These are phyloP conservation scores for Semnornis frantzii DNA, from an alignment of 2,113 vertebrate species.

Conservation along the genomic window DNA sequence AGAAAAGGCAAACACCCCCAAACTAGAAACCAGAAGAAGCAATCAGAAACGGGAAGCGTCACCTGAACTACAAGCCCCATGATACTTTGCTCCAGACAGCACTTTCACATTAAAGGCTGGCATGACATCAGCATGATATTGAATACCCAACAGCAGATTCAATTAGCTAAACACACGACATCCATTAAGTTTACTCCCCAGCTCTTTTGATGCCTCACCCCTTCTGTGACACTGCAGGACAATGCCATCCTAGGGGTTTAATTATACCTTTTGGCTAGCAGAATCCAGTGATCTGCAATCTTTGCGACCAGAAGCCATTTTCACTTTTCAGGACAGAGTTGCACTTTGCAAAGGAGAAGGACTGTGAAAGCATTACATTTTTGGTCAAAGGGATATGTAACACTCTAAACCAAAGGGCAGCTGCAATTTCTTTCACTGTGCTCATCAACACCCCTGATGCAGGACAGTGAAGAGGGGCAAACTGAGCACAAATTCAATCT, in stretches of 20 bases:
- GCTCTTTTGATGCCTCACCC: background rate
- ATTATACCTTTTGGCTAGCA: background rate
- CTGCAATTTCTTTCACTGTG: background rate
- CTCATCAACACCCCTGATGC: background rate
- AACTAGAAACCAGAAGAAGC: too few species aligned
- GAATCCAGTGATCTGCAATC: too few species aligned
- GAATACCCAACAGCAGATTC: too few species aligned
- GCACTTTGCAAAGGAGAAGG: background rate
- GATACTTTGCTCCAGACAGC: too few species aligned
- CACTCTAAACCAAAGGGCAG: background rate
- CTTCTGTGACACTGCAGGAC: background rate
- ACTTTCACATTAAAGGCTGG: too few species aligned
- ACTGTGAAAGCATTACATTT: background rate
- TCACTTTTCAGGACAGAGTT: background rate
- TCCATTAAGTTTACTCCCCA: background rate
- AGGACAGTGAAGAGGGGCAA: slow-evolving; percentile 24
- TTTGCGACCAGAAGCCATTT: background rate
- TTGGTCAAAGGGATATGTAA: background rate
- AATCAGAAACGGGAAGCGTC: too few species aligned
- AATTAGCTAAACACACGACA: too few species aligned
- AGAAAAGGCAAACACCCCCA: too few species aligned
- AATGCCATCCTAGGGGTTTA: background rate
- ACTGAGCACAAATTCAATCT: background rate
- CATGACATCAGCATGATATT: too few species aligned
- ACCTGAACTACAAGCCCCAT: too few species aligned